These are phyloP conservation scores for Ailurus styani DNA, from an alignment of 2,113 vertebrate species.

Conservation along the genomic window DNA sequence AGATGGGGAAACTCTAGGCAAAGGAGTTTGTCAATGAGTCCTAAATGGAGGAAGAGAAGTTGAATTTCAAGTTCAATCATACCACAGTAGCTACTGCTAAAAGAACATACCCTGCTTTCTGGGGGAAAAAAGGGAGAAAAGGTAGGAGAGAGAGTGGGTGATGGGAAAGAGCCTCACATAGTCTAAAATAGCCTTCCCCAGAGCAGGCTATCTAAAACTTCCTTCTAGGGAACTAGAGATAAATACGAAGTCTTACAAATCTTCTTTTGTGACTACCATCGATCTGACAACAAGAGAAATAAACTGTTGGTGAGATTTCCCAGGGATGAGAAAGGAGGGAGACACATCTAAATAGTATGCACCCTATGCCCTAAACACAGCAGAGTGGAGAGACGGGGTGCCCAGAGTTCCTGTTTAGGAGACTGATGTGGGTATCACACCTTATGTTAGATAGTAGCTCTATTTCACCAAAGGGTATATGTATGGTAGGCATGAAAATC, in stretches of 20 bases:
- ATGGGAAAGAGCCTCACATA: fast-evolving
- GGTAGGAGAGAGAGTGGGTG: too few relatives aligned
- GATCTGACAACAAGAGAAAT: neutral
- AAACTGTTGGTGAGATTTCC: neutral
- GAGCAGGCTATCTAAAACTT: neutral
- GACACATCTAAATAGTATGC: neutral
- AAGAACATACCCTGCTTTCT: neutral
- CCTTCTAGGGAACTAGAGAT: neutral
- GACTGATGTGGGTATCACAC: neutral
- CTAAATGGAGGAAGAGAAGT: neutral
- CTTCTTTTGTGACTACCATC: neutral
- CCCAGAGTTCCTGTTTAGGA: too few relatives aligned
- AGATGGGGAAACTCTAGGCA: neutral
- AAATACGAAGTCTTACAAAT: neutral
- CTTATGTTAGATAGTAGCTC: neutral
- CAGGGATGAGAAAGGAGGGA: neutral
- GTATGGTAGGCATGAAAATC: neutral
- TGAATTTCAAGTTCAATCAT: neutral
- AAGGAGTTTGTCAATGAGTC: neutral
- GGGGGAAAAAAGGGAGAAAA: neutral
- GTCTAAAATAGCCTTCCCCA: neutral
- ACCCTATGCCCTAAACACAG: neutral
- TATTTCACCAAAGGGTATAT: neutral
- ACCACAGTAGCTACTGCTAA: neutral
- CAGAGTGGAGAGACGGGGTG: neutral